Evolutionary conservation across 2,888 invertebrate species (phyloP), one percentile per base, ranked within the genome.

Genomic region (Eudemis profundana): DNA sequence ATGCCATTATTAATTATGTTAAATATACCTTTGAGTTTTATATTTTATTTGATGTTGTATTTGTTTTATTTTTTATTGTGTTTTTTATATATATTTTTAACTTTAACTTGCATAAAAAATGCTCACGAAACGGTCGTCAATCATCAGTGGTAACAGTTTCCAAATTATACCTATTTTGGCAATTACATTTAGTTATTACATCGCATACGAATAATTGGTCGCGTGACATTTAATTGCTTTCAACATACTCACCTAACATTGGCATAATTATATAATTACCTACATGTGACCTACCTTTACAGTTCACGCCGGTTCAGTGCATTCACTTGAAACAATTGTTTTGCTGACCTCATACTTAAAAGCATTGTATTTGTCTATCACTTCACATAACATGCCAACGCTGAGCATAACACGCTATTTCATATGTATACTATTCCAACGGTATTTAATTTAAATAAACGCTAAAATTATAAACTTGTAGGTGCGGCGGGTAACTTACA

Each of bases 181-280:
- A 65, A 65, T 65, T 60, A 65, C 46, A 60, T 60, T 65, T 47
- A 47, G 60, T 60, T 65, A 57, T 65, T 65, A 60, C 53, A 53
- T 47, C 27, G 51, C 29, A 21, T 40, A 29, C 12, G 53, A 60
- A 53, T 65, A 65, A 65, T 65, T 65, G 65, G 38, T 60, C 21
- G 65, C 65, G 65, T 65, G 65, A 53, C 59, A 42, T n/a, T 38
- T 40, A 65, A 60, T 65, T 65, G 65, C 44, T 46, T 51, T 59
- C 21, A 15, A 42, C 42, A 17, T 27, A 64, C 50, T 59, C 19
- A 33, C 33, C 44, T 29, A 49, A 27, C 38, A 50, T 44, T 15
- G 40, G 42, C 14, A 60, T 59, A 60, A 60, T 65, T 60, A 40
- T 47, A 47, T 53, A 60, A 60, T 65, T 65, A 53, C 65, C 7